Evolutionary conservation across 1,140 invertebrate genomes (phyloP).

Genomic region (Trachelipus rathkii): DNA sequence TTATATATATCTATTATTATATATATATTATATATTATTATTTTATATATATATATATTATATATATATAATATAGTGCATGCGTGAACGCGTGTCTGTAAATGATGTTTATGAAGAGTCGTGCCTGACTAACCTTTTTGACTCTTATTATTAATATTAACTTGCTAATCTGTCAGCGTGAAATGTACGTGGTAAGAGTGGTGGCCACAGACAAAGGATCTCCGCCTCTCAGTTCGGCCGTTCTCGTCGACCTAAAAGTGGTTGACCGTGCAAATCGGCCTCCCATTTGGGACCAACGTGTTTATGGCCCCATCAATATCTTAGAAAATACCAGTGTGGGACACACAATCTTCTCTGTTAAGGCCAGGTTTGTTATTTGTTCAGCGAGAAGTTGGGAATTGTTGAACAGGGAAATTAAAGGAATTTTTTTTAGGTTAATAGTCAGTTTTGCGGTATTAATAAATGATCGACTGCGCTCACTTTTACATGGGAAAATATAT

Average conservation of each 20-base stretch:
- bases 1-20: too few species aligned
- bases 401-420: too few species aligned
- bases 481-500: neutral
- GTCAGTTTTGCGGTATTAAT: neutral
- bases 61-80: too few species aligned
- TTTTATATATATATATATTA: too few species aligned
- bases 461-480: neutral
- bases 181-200: slow-evolving; percentile 88
- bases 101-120: too few species aligned
- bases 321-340: slow-evolving; percentile 96
- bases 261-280: slow-evolving; percentile 96
- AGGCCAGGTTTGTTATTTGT: slow-evolving; percentile 87
- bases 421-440: neutral
- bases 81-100: too few species aligned
- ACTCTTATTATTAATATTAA: too few species aligned
- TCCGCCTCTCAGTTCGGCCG: slow-evolving; percentile 76
- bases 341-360: slow-evolving; percentile 91
- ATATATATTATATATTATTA: too few species aligned
- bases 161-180: slow-evolving; percentile 60
- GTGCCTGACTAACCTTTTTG: too few species aligned
- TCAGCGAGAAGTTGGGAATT: neutral
- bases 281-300: slow-evolving; percentile 85
- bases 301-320: slow-evolving; percentile 92
- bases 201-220: slow-evolving; percentile 82
- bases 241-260: slow-evolving; percentile 93